Base-by-base conservation (phyloP, 2,113 vertebrate species). In the Syngnathus floridae region DNA sequence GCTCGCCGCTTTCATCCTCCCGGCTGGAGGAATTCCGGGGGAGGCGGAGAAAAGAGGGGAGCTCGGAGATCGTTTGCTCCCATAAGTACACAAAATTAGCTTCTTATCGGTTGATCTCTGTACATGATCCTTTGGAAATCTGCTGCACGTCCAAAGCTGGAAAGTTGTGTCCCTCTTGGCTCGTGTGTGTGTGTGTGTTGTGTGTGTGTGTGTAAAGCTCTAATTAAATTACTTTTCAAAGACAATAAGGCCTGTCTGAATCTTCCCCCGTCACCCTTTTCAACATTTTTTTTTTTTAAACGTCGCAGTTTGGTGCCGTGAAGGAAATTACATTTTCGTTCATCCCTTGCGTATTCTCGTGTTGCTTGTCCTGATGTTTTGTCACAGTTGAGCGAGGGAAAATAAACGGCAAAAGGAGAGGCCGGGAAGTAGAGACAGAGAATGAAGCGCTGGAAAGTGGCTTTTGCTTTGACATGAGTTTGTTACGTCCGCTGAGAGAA, bases 1-100 rank as follows among this genome's bases (percentile, higher is more conserved):
- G 63, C 75, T 86, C 76, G 74, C 78, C 66, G 76, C 90, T 82
- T 88, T 93, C 88, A 92, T 93, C 90, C 87, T 83, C 83, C 89
- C 84, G 65, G 82, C 86, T 77, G 76, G 49, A 70, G 83, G 71
- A 92, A 93, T 92, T 93, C 93, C 85, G 41, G 60, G 45, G 90
- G 89, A 92, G 90, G 76, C 37, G 26, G 31, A 37, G 16, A 17
- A 45, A 38, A 7, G 4, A 16, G 65, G 65, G 10, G 38, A 12
- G 22, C 58, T 12, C n/a, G 37, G 43, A 73, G 69, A 92, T 93
- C 91, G 75, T 93, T 95, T 92, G 89, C 92, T 95, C 91, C 90
- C 91, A 90, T 95, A 95, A 95, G 93, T 95, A 94, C 92, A 93
- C 91, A 96, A 95, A 96, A 96, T 96, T 93, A 95, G 90, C 92